Percentiles rank a stretch among this genome's conserved stretches.
These are phyloP conservation scores for Lithophane socia DNA, from an alignment of 2,888 invertebrate species.

Conservation along the genomic window DNA sequence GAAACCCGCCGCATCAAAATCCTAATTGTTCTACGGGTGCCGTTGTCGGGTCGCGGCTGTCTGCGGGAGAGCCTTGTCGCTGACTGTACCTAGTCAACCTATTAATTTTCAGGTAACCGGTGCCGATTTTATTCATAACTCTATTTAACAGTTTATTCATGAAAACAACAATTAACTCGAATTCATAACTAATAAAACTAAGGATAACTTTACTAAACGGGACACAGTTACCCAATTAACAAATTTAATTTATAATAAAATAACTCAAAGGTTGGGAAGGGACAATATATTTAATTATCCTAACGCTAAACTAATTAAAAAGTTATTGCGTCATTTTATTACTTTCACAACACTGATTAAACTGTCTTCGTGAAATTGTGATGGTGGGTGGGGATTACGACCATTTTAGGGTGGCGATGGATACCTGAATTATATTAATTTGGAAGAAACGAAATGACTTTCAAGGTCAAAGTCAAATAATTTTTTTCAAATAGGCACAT, in stretches of 20 bases:
- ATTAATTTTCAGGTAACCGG: too few species aligned
- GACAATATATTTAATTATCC: conserved; percentile 27
- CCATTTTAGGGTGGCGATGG: not conserved
- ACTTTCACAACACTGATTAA: conserved; percentile 7
- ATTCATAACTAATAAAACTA: conserved; percentile 19
- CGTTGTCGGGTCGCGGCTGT: too few species aligned
- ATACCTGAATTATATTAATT: not conserved
- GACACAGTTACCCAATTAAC: conserved; percentile 11
- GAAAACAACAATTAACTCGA: conserved; percentile 7
- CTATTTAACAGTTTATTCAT: not conserved
- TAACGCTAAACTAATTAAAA: conserved; percentile 15
- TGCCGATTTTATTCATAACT: not conserved
- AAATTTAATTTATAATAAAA: conserved; percentile 23
- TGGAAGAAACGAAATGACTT: not conserved
- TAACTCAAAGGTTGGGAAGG: conserved; percentile 10
- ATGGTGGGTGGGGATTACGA: not conserved
- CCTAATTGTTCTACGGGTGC: too few species aligned
- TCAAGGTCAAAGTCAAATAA: not conserved
- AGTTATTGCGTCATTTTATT: conserved; percentile 27
- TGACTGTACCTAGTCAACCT: not conserved
- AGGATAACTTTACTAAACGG: conserved; percentile 13
- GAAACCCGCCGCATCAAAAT: too few species aligned
- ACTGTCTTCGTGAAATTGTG: conserved; percentile 6
- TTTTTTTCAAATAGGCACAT: too few species aligned
- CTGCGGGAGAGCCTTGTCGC: too few species aligned